A percentile compares a stretch with the other conserved stretches of the same genome.
Conservation (phyloP, 2,797 vertebrate genomes). For the Crocidura indochinensis region DNA sequence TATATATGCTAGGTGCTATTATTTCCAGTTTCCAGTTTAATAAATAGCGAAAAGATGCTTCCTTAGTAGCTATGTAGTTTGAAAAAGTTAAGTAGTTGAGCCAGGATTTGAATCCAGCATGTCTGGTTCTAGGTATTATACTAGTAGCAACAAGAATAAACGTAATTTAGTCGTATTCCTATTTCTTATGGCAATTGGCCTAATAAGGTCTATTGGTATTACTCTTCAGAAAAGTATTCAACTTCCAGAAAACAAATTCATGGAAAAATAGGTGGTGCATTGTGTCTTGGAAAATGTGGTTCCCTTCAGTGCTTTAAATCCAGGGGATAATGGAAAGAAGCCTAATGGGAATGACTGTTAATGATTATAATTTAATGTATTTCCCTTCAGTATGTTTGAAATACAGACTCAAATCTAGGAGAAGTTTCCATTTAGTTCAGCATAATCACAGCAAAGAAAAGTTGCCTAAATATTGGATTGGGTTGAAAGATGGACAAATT, state of each 20-base stretch:
- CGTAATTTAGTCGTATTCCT: neutral
- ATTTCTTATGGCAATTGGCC: neutral
- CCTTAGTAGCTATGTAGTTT: neutral
- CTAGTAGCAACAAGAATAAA: neutral
- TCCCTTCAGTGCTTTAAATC: neutral
- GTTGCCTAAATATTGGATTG: neutral
- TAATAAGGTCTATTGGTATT: neutral
- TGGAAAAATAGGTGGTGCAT: neutral
- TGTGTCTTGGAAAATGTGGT: slow-evolving; percentile 28
- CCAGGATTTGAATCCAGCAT: neutral
- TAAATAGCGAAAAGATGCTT: neutral
- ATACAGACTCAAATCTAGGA: neutral
- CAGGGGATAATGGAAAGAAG: neutral
- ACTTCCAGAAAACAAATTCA: neutral
- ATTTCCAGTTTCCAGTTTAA: neutral
- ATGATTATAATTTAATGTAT: slow-evolving; percentile 10
- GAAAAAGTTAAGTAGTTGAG: neutral
- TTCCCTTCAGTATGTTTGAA: neutral
- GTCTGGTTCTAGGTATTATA: neutral
- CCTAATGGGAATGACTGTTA: neutral
- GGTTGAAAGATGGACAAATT: neutral
- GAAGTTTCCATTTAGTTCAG: neutral
- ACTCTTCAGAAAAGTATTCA: neutral
- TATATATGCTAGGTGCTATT: neutral
- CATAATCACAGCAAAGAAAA: neutral